Percentiles rank a stretch among this genome's conserved stretches.
Evolutionary conservation across 2,113 vertebrate genomes (phyloP).

Genomic region (Peucedramus taeniatus): DNA sequence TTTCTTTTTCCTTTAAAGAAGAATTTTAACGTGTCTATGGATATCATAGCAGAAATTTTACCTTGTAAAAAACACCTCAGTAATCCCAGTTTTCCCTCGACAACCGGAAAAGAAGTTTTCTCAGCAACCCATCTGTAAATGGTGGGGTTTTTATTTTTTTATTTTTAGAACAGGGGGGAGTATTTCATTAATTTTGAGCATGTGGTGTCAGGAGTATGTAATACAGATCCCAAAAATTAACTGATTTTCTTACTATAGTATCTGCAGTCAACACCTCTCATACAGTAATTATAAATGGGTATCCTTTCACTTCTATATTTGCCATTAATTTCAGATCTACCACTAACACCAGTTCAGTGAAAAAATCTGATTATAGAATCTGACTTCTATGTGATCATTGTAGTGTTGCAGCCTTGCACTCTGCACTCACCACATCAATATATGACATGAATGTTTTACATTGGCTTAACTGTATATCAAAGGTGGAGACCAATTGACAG

Average conservation of each 20-base stretch:
- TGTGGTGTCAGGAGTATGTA: neutral
- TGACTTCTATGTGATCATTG: neutral
- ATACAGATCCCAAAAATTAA: neutral
- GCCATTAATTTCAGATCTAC: neutral
- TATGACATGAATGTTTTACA: neutral
- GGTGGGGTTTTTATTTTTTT: neutral
- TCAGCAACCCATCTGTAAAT: neutral
- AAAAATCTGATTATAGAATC: neutral
- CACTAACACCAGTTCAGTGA: neutral
- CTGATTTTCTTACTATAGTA: neutral
- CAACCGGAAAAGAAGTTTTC: neutral
- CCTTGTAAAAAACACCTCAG: neutral
- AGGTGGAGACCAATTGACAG: neutral
- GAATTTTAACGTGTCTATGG: neutral
- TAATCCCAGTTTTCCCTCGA: neutral
- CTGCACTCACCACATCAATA: neutral
- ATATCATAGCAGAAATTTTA: neutral
- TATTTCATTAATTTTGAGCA: neutral
- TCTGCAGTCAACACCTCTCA: neutral
- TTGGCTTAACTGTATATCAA: neutral
- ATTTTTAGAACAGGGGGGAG: neutral
- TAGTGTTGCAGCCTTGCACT: neutral
- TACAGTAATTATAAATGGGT: neutral
- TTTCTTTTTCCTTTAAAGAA: neutral
- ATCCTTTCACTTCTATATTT: neutral